Percentiles rank a stretch among this genome's conserved stretches.
phyloP scores from a whole-genome alignment of 1,140 invertebrate genomes.

The Cyphomyrmex costatus region DNA sequence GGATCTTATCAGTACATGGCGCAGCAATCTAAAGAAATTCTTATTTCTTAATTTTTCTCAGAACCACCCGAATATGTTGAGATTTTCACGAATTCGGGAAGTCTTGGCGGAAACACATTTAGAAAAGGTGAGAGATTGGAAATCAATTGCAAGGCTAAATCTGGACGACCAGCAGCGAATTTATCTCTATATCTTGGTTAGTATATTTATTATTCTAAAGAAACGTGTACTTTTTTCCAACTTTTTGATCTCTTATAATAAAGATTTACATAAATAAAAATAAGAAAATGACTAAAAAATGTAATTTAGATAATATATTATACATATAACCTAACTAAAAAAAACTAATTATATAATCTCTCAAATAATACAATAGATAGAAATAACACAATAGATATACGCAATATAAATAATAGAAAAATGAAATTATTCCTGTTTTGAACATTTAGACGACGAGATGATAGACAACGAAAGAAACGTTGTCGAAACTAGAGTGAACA shows the following conservation, averaged over 20 bases:
- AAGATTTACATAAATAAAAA: not conserved
- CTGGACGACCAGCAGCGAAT: constrained; percentile 91
- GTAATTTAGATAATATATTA: not conserved
- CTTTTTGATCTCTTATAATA: not conserved
- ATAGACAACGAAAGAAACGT: constrained; percentile 88
- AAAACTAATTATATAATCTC: too few relatives aligned
- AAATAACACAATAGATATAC: not conserved
- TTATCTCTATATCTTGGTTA: constrained; percentile 90
- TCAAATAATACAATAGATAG: too few relatives aligned
- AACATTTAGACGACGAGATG: constrained; percentile 87
- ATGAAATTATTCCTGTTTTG: not conserved
- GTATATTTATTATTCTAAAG: constrained; percentile 57
- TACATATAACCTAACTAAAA: too few relatives aligned
- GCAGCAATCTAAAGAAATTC: not conserved
- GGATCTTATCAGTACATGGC: not conserved
- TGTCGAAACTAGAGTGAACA: too few relatives aligned
- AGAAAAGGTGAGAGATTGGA: constrained; percentile 88
- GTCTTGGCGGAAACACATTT: constrained; percentile 84
- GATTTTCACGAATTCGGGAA: constrained; percentile 87
- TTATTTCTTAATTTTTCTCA: constrained; percentile 78
- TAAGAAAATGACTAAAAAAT: constrained; percentile 3
- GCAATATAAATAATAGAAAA: not conserved
- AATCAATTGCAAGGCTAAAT: constrained; percentile 89
- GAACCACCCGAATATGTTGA: constrained; percentile 88
- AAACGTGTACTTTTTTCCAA: too few relatives aligned